These are phyloP conservation scores for Eleginops maclovinus DNA, from an alignment of 2,113 vertebrate species.

Conservation along the genomic window DNA sequence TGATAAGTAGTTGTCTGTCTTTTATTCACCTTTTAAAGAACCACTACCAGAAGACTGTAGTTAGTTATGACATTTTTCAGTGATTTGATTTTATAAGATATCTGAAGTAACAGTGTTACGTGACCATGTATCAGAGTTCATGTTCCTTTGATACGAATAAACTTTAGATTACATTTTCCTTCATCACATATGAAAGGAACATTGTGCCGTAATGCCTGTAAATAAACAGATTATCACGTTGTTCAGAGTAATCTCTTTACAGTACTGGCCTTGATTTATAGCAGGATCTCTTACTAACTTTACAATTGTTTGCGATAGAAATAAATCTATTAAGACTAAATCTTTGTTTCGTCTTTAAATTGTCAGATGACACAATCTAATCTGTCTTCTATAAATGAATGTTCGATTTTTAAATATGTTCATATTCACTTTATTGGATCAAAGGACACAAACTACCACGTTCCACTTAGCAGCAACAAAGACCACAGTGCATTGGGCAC, in stretches of 20 bases:
- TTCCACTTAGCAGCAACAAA: not conserved
- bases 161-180: not conserved
- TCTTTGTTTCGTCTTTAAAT: conserved; percentile 1
- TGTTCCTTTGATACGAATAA: not conserved
- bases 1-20: conserved; percentile 25
- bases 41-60: not conserved
- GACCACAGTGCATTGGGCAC: too few species aligned
- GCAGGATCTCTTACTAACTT: conserved; percentile 13
- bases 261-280: conserved; percentile 20
- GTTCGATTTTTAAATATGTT: not conserved
- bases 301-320: conserved; percentile 23
- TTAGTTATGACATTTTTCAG: not conserved
- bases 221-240: conserved; percentile 3
- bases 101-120: not conserved
- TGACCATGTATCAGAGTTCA: not conserved
- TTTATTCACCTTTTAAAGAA: conserved; percentile 22
- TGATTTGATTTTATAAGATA: not conserved
- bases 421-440: not conserved
- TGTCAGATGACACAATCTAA: not conserved
- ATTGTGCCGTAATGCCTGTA: not conserved
- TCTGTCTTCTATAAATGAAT: not conserved
- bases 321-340: conserved; percentile 7
- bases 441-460: not conserved
- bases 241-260: conserved; percentile 3
- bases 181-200: not conserved